These are phyloP conservation scores for Lordiphosa fenestrarum DNA, from an alignment of 2,888 invertebrate species.

Conservation along the genomic window DNA sequence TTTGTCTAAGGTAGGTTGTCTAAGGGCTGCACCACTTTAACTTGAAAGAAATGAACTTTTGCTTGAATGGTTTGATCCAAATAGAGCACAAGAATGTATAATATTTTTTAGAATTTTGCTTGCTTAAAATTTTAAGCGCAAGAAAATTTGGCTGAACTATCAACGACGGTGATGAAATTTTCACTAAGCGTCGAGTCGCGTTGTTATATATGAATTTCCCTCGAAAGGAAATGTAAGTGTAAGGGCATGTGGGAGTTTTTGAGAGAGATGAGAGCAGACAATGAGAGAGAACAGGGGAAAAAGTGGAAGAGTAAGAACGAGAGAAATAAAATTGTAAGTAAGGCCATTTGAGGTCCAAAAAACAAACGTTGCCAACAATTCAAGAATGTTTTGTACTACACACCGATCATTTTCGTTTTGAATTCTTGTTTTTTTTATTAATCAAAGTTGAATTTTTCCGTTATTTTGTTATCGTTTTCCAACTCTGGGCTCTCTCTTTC, in stretches of 20 bases:
- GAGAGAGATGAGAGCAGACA: not conserved
- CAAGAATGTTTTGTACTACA: too few species aligned
- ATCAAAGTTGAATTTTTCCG: slow-evolving; percentile 24
- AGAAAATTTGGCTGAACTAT: slow-evolving; percentile 66
- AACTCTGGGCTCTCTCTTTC: slow-evolving; percentile 44
- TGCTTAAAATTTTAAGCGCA: slow-evolving; percentile 37
- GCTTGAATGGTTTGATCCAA: slow-evolving; percentile 26
- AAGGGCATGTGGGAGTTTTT: slow-evolving; percentile 34
- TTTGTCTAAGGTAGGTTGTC: slow-evolving; percentile 7
- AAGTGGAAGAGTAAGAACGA: not conserved
- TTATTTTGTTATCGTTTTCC: slow-evolving; percentile 31
- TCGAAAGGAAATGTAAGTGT: slow-evolving; percentile 51
- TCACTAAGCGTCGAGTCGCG: slow-evolving; percentile 70
- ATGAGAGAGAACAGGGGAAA: slow-evolving; percentile 14
- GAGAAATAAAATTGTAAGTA: not conserved
- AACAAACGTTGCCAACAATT: too few species aligned
- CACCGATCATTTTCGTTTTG: too few species aligned
- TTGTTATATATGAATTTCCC: slow-evolving; percentile 66
- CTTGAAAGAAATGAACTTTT: not conserved
- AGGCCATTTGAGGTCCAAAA: too few species aligned
- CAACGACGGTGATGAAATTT: slow-evolving; percentile 79
- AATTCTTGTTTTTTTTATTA: not conserved
- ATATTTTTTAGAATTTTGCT: slow-evolving; percentile 33
- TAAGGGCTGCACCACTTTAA: not conserved
- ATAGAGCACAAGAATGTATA: slow-evolving; percentile 28